Evolutionary conservation across 2,113 vertebrate genomes (phyloP).

Genomic region (Hemicordylus capensis): DNA sequence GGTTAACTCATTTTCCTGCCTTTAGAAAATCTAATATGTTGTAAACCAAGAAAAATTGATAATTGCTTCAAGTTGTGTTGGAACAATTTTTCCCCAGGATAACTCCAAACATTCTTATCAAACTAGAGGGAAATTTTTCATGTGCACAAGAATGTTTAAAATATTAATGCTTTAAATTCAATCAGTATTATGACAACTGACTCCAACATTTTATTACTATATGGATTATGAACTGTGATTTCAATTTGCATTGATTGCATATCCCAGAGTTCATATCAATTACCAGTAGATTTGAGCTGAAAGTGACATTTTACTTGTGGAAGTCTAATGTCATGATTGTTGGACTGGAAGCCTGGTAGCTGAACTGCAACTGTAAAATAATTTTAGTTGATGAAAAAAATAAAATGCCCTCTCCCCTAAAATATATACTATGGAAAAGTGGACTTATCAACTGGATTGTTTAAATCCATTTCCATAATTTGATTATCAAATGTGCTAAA

Average conservation of each 20-base stretch:
- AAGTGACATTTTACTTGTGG: background rate
- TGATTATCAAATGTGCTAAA: too few species aligned
- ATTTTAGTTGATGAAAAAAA: background rate
- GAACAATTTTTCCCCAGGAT: background rate
- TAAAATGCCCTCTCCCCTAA: too few species aligned
- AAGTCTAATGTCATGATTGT: background rate
- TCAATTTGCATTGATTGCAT: constrained; percentile 8
- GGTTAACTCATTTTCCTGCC: constrained; percentile 40
- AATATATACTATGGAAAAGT: too few species aligned
- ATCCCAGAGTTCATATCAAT: constrained; percentile 25
- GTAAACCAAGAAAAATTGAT: constrained; percentile 39
- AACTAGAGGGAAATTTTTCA: background rate
- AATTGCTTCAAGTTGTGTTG: constrained; percentile 37
- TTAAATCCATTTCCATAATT: too few species aligned
- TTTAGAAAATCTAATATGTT: constrained; percentile 49
- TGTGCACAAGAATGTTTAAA: constrained; percentile 28
- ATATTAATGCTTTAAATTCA: constrained; percentile 3
- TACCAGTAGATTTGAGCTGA: constrained; percentile 3
- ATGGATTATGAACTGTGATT: background rate
- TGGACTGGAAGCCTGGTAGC: background rate
- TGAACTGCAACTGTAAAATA: background rate
- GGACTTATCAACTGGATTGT: too few species aligned
- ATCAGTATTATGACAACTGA: constrained; percentile 1
- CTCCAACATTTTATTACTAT: constrained; percentile 11
- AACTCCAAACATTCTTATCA: constrained; percentile 29